A percentile compares a stretch with the other conserved stretches of the same genome.
Evolutionary conservation across 2,113 vertebrate genomes (phyloP).

Genomic region (Cnemophilus loriae): DNA sequence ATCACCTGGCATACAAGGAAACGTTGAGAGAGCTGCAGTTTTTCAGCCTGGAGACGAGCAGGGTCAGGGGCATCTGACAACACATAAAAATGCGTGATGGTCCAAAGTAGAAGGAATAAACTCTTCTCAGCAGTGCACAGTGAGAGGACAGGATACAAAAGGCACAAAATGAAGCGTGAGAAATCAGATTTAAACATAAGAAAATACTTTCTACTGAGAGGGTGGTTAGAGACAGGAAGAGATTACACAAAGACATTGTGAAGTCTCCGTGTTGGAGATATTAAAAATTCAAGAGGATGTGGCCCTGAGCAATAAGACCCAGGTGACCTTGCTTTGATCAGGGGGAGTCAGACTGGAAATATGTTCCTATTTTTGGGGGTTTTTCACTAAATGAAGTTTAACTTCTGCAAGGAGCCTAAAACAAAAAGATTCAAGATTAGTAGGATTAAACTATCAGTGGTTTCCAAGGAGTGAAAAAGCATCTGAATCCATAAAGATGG

Average conservation of each 20-base stretch:
- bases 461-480: background rate
- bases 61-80: background rate
- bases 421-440: background rate
- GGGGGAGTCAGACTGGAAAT: background rate
- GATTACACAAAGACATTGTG: background rate
- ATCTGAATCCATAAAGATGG: background rate
- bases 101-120: background rate
- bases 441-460: background rate
- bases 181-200: background rate
- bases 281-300: background rate
- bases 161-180: rapidly evolving
- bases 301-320: background rate
- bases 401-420: background rate
- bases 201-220: background rate
- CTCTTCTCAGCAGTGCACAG: background rate
- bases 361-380: rapidly evolving
- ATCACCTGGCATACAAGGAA: background rate
- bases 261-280: background rate
- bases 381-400: background rate
- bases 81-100: rapidly evolving
- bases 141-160: background rate
- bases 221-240: background rate
- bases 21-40: background rate
- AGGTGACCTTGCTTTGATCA: background rate
- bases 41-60: background rate